Evolutionary conservation across 2,888 invertebrate species (phyloP), one percentile per base, ranked within the genome.

Genomic region (Nomada ruficornis): DNA sequence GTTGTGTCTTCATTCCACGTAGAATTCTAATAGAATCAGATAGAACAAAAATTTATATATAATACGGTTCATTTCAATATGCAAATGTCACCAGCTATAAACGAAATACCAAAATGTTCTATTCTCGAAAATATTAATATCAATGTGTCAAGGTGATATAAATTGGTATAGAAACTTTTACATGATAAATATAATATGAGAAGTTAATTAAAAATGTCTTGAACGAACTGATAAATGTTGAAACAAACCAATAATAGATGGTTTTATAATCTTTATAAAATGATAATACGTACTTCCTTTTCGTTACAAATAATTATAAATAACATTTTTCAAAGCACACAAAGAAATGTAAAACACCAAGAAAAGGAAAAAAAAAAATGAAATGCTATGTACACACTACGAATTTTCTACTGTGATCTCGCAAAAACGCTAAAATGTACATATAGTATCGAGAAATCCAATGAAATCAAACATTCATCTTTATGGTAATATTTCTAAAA

Each of bases 401-500:
- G 20, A 71, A 71, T 50, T 55, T 65, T 79, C 20, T 70, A 70
- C 59, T 79, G 62, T 80, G 72, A 80, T 80, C 57, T 80, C 52
- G 15, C 7, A 29, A 26, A 70, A 72, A 23, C 26, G n/a, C 44
- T 64, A 36, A 54, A 36, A 63, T 77, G 55, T 68, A 68, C 26
- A 69, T 67, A 36, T 23, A 60, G 26, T 47, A 54, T 71, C 18
- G 20, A 54, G 70, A 26, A 67, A 13, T 55, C 23, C 64, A 44
- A 59, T 23, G 57, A 63, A 63, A n/a, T 62, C 20, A 52, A 23
- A 29, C 29, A 47, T 70, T 42, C 54, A 67, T 44, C 13, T 15
- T 71, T 67, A 2, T 55, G 42, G 13, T 62, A 23, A 11, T 20
- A 60, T 71, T 50, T 54, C 29, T 26, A 71, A 36, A 36, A 36